Evolutionary conservation across 2,797 vertebrate genomes (phyloP), one percentile per base, ranked within the genome.

Genomic region (Spinus olivaceus): DNA sequence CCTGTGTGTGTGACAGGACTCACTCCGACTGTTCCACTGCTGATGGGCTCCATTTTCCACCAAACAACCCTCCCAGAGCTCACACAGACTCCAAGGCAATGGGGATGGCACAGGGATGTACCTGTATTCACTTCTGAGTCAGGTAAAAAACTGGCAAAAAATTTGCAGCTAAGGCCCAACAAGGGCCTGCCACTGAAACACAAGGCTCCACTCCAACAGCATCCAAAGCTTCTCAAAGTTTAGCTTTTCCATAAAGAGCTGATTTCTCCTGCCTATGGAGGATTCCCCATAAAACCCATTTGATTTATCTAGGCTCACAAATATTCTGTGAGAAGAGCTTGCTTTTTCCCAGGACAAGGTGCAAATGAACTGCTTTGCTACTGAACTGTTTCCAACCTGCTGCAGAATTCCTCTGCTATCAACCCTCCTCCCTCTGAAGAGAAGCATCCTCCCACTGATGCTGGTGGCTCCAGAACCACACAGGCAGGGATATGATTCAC

Each of bases 41-140:
- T 42, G 21, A 5, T 3, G 32, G 46, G 21, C 50, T 30, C 27
- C 8, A 1, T 7, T 53, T n/a, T 16, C 42, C 72, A 15, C 1
- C 28, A 12, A 27, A 6, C 56, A 56, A 8, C 28, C 35, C 47
- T 1, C 28, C 42, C 49, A 44, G 8, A 41, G 6, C 6, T 25
- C 21, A 8, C 0, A 10, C 0, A 9, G 33, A 10, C 74, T 42
- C 14, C 46, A 1, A 33, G 33, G 47, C 42, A 50, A 24, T 0
- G 12, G 25, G 30, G 35, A 32, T 46, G 22, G 28, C 61, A 39
- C 2, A 5, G 41, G 61, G 35, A 39, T 2, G 1, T 2, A 10
- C 6, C 32, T 33, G 17, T 5, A 5, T 1, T n/a, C 25, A n/a
- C 18, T 80, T 14, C 56, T 10, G 14, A 53, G 35, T 28, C 57